A percentile compares a stretch with the other conserved stretches of the same genome.
phyloP scores from a whole-genome alignment of 2,797 vertebrate genomes.

The Scleropages formosus region DNA sequence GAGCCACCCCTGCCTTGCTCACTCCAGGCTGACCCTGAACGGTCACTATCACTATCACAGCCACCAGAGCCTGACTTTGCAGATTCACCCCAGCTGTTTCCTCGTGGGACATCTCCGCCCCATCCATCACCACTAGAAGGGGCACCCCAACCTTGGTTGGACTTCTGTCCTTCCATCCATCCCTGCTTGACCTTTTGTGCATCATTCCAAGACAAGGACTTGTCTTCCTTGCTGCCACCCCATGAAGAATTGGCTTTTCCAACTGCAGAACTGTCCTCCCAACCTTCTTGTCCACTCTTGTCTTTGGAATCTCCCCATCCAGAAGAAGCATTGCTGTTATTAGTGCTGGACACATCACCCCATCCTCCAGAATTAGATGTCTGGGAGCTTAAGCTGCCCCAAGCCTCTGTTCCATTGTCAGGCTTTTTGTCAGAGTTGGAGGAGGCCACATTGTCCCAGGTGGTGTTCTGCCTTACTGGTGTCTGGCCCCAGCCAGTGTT shows the following conservation, averaged over 20 bases:
- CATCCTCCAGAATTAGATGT: constrained; percentile 73
- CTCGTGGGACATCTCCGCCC: constrained; percentile 68
- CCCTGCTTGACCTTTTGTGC: constrained; percentile 80
- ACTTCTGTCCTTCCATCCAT: constrained; percentile 38
- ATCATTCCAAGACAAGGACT: constrained; percentile 82
- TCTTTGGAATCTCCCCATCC: constrained; percentile 91
- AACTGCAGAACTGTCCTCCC: constrained; percentile 80
- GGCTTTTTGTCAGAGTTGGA: constrained; percentile 79
- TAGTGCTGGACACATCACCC: constrained; percentile 69
- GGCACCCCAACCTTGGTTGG: constrained; percentile 54
- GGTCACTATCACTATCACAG: constrained; percentile 68
- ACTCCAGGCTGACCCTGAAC: constrained; percentile 73
- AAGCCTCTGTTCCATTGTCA: constrained; percentile 83
- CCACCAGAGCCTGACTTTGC: constrained; percentile 74
- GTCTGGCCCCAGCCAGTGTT: constrained; percentile 99
- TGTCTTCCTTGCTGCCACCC: constrained; percentile 83
- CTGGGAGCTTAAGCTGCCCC: constrained; percentile 77
- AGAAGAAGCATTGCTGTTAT: constrained; percentile 68
- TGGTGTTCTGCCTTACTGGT: constrained; percentile 94
- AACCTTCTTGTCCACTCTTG: constrained; percentile 80
- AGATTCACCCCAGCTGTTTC: constrained; percentile 74
- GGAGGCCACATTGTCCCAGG: constrained; percentile 86
- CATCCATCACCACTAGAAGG: constrained; percentile 64
- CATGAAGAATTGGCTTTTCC: constrained; percentile 81
- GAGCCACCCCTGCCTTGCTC: constrained; percentile 67